Evolutionary conservation across 2,113 vertebrate genomes (phyloP).

Genomic region (Clinocottus analis): DNA sequence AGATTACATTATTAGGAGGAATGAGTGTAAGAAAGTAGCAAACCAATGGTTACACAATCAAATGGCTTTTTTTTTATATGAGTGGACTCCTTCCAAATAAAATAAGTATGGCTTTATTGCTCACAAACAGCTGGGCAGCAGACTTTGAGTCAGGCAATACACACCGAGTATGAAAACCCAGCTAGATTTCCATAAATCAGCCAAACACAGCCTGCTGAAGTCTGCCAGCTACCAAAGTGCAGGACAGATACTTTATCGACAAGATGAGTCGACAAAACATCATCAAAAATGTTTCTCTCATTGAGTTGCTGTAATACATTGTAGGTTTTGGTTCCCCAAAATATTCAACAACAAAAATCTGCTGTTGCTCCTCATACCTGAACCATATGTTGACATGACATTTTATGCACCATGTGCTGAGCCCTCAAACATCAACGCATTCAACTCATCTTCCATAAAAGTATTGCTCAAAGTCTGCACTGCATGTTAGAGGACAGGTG

Average conservation of each 20-base stretch:
- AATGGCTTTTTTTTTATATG: constrained; percentile 27
- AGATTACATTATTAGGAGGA: neutral
- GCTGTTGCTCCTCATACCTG: constrained; percentile 7
- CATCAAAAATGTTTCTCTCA: constrained; percentile 24
- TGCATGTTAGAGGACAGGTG: constrained; percentile 15
- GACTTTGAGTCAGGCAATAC: constrained; percentile 41
- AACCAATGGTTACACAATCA: constrained; percentile 39
- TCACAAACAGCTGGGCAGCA: constrained; percentile 38
- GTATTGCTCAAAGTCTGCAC: constrained; percentile 13
- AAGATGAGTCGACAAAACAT: constrained; percentile 25
- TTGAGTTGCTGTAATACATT: constrained; percentile 19
- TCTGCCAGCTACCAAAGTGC: constrained; percentile 50
- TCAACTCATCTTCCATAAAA: constrained; percentile 3
- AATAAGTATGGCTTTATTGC: constrained; percentile 55
- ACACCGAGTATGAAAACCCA: constrained; percentile 27
- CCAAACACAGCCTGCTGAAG: constrained; percentile 31
- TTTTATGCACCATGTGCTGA: constrained; percentile 19
- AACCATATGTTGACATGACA: constrained; percentile 40
- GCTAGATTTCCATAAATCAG: constrained; percentile 42
- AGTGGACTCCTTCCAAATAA: constrained; percentile 47
- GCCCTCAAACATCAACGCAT: neutral
- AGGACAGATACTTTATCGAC: constrained; percentile 35
- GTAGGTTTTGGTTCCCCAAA: constrained; percentile 7
- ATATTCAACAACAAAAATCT: constrained; percentile 31
- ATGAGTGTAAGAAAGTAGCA: constrained; percentile 35